phyloP scores from a whole-genome alignment of 1,140 invertebrate species.

The Dreissena polymorpha region DNA sequence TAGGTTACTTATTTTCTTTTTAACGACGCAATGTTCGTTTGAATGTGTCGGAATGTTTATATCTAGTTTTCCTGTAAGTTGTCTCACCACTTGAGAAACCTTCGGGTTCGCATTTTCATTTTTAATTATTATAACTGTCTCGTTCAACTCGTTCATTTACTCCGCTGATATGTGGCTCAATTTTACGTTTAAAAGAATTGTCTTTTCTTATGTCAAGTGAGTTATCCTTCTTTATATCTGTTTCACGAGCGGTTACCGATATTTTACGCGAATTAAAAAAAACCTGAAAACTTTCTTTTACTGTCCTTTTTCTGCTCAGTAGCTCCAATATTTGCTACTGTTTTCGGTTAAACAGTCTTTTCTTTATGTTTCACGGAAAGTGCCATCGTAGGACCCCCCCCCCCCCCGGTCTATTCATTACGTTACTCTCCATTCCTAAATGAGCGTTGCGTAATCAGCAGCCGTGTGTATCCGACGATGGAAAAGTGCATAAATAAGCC shows the following conservation, averaged over 20 bases:
- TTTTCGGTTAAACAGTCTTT: slow-evolving; percentile 3
- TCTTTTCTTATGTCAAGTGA: not conserved
- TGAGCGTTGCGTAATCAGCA: no score
- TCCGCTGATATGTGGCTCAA: no score
- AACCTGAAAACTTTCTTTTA: not conserved
- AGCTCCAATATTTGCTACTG: not conserved
- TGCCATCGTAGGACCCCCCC: no score
- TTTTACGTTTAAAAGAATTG: not conserved
- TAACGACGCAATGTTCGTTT: slow-evolving; percentile 10
- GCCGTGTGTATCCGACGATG: no score
- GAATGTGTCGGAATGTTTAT: slow-evolving; percentile 6
- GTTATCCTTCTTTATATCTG: not conserved
- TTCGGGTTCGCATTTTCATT: not conserved
- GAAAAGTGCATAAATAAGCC: slow-evolving; percentile 64
- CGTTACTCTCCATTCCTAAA: no score
- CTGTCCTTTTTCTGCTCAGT: not conserved
- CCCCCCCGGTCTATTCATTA: no score
- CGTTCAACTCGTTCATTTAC: not conserved
- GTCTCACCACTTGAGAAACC: not conserved
- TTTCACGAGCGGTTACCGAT: no score
- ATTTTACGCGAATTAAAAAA: not conserved
- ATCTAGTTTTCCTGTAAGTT: slow-evolving; percentile 2
- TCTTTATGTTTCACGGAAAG: slow-evolving; percentile 35
- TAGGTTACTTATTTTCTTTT: slow-evolving; percentile 32
- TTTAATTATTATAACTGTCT: no score